Conservation (phyloP, 2,797 vertebrate genomes). For the Dermochelys coriacea region DNA sequence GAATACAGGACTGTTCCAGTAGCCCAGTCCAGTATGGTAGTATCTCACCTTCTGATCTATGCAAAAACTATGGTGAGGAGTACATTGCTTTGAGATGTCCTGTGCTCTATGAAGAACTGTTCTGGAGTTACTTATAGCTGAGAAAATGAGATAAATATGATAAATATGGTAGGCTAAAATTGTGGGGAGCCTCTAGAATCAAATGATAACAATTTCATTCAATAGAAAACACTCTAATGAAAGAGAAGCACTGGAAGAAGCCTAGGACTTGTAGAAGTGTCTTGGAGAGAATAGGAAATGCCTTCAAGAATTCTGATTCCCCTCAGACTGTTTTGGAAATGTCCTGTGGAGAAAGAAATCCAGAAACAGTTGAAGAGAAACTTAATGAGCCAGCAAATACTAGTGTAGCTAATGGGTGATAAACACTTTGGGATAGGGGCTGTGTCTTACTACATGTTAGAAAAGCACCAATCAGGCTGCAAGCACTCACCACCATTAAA, state of each 20-base stretch:
- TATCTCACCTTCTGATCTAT: background rate
- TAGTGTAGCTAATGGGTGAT: background rate
- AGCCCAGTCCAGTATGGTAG: fast-evolving
- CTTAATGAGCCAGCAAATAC: background rate
- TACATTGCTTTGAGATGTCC: background rate
- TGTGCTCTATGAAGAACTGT: background rate
- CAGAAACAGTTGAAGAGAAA: background rate
- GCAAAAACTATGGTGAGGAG: background rate
- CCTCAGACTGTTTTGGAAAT: background rate
- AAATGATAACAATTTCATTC: conserved; percentile 24
- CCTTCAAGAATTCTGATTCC: background rate
- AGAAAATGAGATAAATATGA: background rate
- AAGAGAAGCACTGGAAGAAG: background rate
- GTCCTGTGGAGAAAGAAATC: background rate
- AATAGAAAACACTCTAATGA: conserved; percentile 28
- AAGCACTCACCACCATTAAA: background rate
- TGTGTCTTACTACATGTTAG: background rate
- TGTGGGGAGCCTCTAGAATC: conserved; percentile 5
- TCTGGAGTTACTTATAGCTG: background rate
- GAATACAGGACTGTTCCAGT: background rate
- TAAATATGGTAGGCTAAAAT: conserved; percentile 12
- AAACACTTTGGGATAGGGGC: background rate
- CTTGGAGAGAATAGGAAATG: background rate
- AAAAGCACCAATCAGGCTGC: background rate
- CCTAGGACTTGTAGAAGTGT: conserved; percentile 22